Base-by-base conservation (phyloP, 2,888 invertebrate species). In the Papilio elwesi region DNA sequence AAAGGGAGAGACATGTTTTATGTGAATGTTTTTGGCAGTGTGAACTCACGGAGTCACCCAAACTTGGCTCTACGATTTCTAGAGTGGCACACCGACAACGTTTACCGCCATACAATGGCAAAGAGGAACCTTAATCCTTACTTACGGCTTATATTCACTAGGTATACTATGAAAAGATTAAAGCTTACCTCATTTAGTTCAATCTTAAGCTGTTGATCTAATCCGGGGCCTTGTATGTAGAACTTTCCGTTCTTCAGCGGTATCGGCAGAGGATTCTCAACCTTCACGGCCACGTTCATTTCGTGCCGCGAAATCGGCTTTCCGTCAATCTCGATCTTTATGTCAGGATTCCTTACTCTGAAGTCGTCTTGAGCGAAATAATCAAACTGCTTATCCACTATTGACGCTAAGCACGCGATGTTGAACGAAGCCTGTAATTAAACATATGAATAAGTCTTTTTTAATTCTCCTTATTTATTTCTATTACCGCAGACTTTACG, bases 331-430 rank as follows among this genome's bases (percentile, higher is more conserved):
- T 94, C 92, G 74, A 98, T 96, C 85, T 96, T 96, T 72, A 98
- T 97, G 82, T 98, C 98, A 0, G 98, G 98, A 82, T 98, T 98
- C 47, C 97, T 94, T 6, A 98, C 97, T 79, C 98, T 94, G 85
- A 98, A 98, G 89, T 98, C 98, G 80, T 98, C 98, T 90, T 98
- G 97, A 0, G 97, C 97, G 83, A 96, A 97, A 86, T 97, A 98
- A 82, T 98, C 98, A 85, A 96, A 98, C 73, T 97, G 96, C 0
- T 96, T 97, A 73, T 97, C 96, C 63, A 96, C 95, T 43, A 98
- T 97, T 1, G 95, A 95, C 0, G 97, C 97, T 71, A 98, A 87
- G 78, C 97, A 97, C 5, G 97, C 95, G 68, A 98, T 96, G 83
- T 97, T 97, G 87, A 98, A 98, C 0, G 97, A 96, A 65, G 96